Base-by-base conservation (phyloP, 2,888 invertebrate species). In the Argynnis bischoffii region DNA sequence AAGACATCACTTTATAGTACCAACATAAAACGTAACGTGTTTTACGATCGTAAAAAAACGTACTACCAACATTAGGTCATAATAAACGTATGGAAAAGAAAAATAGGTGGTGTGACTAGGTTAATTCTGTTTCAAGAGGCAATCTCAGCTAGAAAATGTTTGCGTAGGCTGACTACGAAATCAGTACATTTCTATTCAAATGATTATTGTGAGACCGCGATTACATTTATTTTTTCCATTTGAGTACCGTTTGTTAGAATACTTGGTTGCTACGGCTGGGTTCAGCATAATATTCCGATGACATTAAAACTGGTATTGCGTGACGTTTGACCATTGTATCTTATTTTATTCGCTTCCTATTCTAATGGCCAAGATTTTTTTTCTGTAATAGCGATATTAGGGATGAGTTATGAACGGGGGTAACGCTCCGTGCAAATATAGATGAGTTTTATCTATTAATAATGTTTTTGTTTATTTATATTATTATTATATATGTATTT, bases 111-210 rank as follows among this genome's bases (percentile, higher is more conserved):
- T 50, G 48, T 57, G 60, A 55, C 59, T 46, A n/a, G 2, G 53
- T 60, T 50, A 55, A 15, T 41, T 18, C 60, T 41, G 31, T 55
- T 55, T 18, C 50, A 6, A 31, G 46, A 54, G 64, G 51, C 61
- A 53, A 64, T 60, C 54, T 56, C 63, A 48, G 53, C 53, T 46
- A 60, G 65, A 63, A 67, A 72, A 63, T 65, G 69, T 65, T 72
- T 67, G 35, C 55, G 66, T 70, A 69, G 69, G 65, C 66, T 55
- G 41, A 59, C 63, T 67, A 75, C 78, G 75, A 88, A 90, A 90
- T 90, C 89, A 85, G 88, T 85, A 87, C 86, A 90, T 91, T 91
- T 84, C 82, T 88, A 91, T 90, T 90, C 90, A 91, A 91, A 91
- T 89, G 89, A 89, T 90, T 90, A 90, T 90, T 90, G 89, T 89